These are phyloP conservation scores for Drosophila lacicola DNA, from an alignment of 2,888 invertebrate species.

Conservation along the genomic window DNA sequence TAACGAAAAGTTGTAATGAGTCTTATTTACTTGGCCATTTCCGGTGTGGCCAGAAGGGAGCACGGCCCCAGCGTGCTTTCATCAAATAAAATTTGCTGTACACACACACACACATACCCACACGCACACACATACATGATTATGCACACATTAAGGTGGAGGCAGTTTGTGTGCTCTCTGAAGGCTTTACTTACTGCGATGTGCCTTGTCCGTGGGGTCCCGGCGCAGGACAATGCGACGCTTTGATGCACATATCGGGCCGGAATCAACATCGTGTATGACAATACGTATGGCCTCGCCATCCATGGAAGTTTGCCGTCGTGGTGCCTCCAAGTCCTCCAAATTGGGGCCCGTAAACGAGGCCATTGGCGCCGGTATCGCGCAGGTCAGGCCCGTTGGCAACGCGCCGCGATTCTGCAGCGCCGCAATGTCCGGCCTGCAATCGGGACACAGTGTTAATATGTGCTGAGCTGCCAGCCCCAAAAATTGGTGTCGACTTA, in stretches of 20 bases:
- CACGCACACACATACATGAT: background rate
- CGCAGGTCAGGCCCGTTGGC: conserved; percentile 82
- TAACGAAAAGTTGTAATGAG: conserved; percentile 77
- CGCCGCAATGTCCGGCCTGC: conserved; percentile 91
- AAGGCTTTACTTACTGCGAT: conserved; percentile 90
- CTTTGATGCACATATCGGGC: conserved; percentile 88
- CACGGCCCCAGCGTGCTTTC: conserved; percentile 20
- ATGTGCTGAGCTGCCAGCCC: background rate
- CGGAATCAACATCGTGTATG: conserved; percentile 95
- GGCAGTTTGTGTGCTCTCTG: conserved; percentile 9
- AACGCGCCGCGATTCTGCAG: conserved; percentile 87
- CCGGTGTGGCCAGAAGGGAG: conserved; percentile 56
- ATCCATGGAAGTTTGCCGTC: conserved; percentile 94
- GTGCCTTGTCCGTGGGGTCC: conserved; percentile 93
- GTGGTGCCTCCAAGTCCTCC: conserved; percentile 87
- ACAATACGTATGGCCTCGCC: conserved; percentile 97
- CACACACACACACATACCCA: conserved; percentile 1
- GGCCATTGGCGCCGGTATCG: conserved; percentile 84
- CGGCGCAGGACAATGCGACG: conserved; percentile 90
- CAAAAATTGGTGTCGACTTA: conserved; percentile 86
- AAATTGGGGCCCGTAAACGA: conserved; percentile 86
- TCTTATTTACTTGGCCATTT: conserved; percentile 79
- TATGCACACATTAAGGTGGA: conserved; percentile 25
- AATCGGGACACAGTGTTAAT: conserved; percentile 1
- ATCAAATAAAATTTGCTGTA: conserved; percentile 50